These are phyloP conservation scores for Aselliscus stoliczkanus DNA, from an alignment of 2,797 vertebrate genomes.

Conservation along the genomic window DNA sequence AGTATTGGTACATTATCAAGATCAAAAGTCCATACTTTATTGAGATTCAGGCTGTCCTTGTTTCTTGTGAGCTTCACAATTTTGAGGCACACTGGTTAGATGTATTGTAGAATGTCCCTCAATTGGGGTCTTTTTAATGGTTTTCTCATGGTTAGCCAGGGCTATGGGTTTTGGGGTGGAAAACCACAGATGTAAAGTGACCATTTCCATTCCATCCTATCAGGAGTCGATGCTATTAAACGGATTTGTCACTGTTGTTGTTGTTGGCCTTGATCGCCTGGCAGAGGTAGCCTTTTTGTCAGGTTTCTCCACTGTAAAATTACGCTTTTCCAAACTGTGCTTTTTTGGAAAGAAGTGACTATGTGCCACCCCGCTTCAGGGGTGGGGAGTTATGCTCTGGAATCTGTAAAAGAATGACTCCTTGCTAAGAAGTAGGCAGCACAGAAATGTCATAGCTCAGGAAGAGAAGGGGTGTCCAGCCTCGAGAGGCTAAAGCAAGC, in stretches of 20 bases:
- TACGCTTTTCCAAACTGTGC: not conserved
- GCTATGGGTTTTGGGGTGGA: not conserved
- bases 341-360: not conserved
- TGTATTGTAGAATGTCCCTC: not conserved
- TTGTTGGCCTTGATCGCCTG: not conserved
- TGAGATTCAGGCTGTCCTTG: not conserved
- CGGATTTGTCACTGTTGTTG: not conserved
- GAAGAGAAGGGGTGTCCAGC: not conserved
- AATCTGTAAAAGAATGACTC: not conserved
- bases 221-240: not conserved
- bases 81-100: not conserved
- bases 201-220: not conserved
- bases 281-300: not conserved
- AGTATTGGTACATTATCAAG: too few species aligned
- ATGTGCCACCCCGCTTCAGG: not conserved
- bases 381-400: not conserved
- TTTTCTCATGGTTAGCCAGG: not conserved
- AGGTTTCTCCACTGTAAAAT: not conserved
- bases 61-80: not conserved
- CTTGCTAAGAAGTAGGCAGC: not conserved
- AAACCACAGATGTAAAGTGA: not conserved
- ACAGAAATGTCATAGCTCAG: not conserved
- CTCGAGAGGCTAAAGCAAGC: not conserved
- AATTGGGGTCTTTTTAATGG: not conserved
- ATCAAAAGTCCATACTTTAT: not conserved